A percentile compares a stretch with the other conserved stretches of the same genome.
Conservation (phyloP, 2,888 invertebrate genomes). For the Hypercompe scribonia region DNA sequence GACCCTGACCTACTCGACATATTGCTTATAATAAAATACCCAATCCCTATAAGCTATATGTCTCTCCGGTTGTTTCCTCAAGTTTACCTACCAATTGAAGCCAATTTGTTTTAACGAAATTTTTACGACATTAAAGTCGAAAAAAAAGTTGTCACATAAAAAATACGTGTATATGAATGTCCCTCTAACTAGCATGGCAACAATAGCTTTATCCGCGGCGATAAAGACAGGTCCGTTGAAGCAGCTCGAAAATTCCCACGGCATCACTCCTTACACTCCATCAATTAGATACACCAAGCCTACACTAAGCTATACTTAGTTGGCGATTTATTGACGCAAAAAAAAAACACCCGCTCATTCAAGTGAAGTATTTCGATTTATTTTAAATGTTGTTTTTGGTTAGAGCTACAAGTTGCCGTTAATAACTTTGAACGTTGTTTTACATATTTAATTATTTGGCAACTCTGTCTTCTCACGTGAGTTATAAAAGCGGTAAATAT, state of each 20-base stretch:
- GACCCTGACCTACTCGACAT: not conserved
- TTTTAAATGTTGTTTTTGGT: slow-evolving; percentile 14
- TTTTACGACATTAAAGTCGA: not conserved
- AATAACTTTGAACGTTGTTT: not conserved
- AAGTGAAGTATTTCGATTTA: slow-evolving; percentile 33
- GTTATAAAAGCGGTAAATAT: not conserved
- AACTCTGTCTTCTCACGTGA: not conserved
- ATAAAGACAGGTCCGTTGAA: slow-evolving; percentile 37
- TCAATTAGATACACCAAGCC: slow-evolving; percentile 66
- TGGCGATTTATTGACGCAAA: slow-evolving; percentile 49
- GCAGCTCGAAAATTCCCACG: slow-evolving; percentile 64
- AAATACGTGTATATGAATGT: not conserved
- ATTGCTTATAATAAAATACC: too few species aligned
- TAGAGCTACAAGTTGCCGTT: not conserved
- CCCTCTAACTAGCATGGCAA: slow-evolving; percentile 29
- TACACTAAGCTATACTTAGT: slow-evolving; percentile 50
- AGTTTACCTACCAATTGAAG: not conserved
- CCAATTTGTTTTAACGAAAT: not conserved
- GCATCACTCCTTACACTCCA: slow-evolving; percentile 44
- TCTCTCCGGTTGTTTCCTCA: not conserved
- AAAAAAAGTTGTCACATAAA: not conserved
- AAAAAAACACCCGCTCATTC: slow-evolving; percentile 40
- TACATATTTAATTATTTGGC: not conserved
- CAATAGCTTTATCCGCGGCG: slow-evolving; percentile 40
- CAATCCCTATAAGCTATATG: not conserved